A percentile compares a stretch with the other conserved stretches of the same genome.
Conservation (phyloP, 1,140 invertebrate species). For the Penaeus indicus region DNA sequence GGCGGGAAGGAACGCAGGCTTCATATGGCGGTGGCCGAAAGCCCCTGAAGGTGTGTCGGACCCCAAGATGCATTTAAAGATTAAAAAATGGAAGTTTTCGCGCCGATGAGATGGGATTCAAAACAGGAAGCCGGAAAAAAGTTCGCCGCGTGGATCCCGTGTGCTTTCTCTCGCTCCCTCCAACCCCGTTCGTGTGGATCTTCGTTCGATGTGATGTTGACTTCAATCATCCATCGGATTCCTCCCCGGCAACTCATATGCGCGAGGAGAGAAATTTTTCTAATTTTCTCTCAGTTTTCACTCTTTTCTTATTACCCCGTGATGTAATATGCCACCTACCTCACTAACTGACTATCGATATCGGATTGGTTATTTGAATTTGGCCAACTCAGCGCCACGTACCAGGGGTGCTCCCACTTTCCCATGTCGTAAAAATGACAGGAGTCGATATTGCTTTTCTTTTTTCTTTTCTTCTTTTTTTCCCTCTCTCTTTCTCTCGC, state of each 20-base stretch:
- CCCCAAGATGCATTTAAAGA: constrained; percentile 64
- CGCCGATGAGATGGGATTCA: constrained; percentile 64
- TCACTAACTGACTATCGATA: constrained; percentile 1
- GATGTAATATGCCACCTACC: constrained; percentile 4
- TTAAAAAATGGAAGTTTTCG: constrained; percentile 64
- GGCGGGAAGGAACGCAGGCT: constrained; percentile 18
- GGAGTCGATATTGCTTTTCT: no score
- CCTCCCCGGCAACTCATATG: constrained; percentile 8
- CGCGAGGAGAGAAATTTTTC: not conserved
- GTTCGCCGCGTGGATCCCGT: no score
- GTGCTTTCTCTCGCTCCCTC: no score
- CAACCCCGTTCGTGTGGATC: not conserved
- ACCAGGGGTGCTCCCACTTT: constrained; percentile 8
- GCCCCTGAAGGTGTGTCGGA: constrained; percentile 62
- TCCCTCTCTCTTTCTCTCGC: no score
- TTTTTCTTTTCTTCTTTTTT: no score
- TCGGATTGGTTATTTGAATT: constrained; percentile 2
- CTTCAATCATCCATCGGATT: constrained; percentile 52
- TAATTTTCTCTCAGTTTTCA: constrained; percentile 43
- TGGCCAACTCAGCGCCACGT: not conserved
- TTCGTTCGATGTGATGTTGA: constrained; percentile 38
- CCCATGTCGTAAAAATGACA: no score
- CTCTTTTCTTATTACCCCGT: constrained; percentile 31
- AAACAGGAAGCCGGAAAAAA: constrained; percentile 30
- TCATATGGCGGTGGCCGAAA: constrained; percentile 61